Percentiles rank a stretch among this genome's conserved stretches.
phyloP scores from a whole-genome alignment of 2,797 vertebrate genomes.

The Myotis findleyi region DNA sequence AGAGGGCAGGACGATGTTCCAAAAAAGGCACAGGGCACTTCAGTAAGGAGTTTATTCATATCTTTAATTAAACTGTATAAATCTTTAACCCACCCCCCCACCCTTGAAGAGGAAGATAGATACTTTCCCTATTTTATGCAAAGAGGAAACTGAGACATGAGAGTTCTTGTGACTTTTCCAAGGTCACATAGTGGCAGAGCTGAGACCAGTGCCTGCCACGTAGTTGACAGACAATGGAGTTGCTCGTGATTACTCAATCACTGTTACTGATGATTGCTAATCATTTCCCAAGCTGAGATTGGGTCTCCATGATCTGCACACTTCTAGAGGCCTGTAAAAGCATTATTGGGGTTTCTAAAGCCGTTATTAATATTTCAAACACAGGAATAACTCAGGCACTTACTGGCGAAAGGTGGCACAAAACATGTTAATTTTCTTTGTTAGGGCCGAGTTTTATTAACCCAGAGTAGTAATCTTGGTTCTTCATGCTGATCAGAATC shows the following conservation, averaged over 20 bases:
- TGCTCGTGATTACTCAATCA: neutral
- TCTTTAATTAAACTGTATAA: neutral
- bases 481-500: neutral
- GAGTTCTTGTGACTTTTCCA: neutral
- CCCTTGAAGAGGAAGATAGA: neutral
- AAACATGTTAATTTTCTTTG: neutral
- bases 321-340: neutral
- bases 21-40: neutral
- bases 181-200: neutral
- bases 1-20: neutral
- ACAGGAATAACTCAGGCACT: neutral
- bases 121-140: neutral
- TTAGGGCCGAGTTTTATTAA: neutral
- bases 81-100: neutral
- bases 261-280: neutral
- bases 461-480: neutral
- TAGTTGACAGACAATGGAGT: neutral
- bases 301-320: neutral
- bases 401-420: neutral
- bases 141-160: neutral
- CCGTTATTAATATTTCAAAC: neutral
- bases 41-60: neutral
- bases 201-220: neutral
- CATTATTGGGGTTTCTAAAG: neutral
- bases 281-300: neutral